Base-by-base conservation (phyloP, 2,888 invertebrate genomes). In the Dasysyrphus tricinctus region DNA sequence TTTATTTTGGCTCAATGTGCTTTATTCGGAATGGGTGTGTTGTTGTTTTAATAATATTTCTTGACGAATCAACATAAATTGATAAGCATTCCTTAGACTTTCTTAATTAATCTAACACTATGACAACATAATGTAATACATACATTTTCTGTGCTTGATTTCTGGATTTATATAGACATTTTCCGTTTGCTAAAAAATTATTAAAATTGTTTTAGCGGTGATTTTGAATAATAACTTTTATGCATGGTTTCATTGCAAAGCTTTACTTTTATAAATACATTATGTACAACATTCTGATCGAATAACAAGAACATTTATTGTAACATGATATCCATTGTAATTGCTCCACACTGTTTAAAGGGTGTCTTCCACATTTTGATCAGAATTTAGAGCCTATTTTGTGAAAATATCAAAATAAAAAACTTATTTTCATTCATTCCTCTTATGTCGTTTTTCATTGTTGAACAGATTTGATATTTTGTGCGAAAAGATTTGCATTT, bases 1-100 rank as follows among this genome's bases (percentile, higher is more conserved):
- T 32, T 32, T 19, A 9, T 7, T 19, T 57, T 57, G 19, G 11
- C 57, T 14, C 14, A 2, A 12, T 59, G 61, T 14, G 16, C 7
- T 39, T 61, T 5, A 61, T 24, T 24, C 12, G 14, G 61, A n/a
- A 11, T 59, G 19, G 39, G 39, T 61, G 61, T 61, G 61, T 19
- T n/a, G n/a, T 34, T 56, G 14, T n/a, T 14, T 32, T 32, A 14
- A n/a, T n/a, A 5, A 5, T 42, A n/a, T 44, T 14, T 42, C 12
- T 44, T 44, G 11, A 37, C 9, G 19, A 39, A 1, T 34, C n/a
- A 24, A 24, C 11, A 51, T 5, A 6, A 59, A 39, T 39, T 59
- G 19, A 34, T 59, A 39, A 39, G 39, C 37, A 59, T 59, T 59
- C 59, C 39, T 59, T 39, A 12, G 37, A 39, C 39, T 2, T 37